Base-by-base conservation (phyloP, 2,797 vertebrate species). In the Glossophaga mutica region DNA sequence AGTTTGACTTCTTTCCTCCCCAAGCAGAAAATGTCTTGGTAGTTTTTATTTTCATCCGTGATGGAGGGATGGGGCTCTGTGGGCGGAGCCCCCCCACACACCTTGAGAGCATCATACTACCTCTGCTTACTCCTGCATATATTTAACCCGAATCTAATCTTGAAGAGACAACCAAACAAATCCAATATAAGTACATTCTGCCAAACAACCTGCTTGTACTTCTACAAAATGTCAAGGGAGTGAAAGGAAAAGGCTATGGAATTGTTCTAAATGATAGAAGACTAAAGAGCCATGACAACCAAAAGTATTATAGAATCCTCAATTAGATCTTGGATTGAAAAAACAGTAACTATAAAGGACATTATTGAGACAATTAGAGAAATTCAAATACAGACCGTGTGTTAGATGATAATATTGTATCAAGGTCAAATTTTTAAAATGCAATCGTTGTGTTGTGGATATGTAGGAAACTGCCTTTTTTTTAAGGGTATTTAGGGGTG, bases 101-200 rank as follows among this genome's bases (percentile, higher is more conserved):
- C 34, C 76, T 11, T 22, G 24, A 71, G 65, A 8, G 11, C n/a
- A 59, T 62, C 21, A 19, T 5, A 39, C 50, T 12, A 55, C 68
- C 19, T 87, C 21, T 18, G 42, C n/a, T 79, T 88, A 19, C 16
- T 73, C 39, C 48, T 94, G 26, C 90, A 89, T 70, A 70, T 55
- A 10, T 34, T 84, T 50, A 46, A 82, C n/a, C 37, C 50, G 73
- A 93, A 91, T 91, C 68, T 86, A 55, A 89, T 83, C 19, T 59
- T 70, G 32, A 95, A 10, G n/a, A 94, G 32, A 87, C 62, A 93
- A 65, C 32, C 42, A 90, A 62, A 89, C 32, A 95, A 93, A 94
- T 77, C 9, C 42, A 71, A 52, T 81, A 76, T 87, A 67, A 77
- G 39, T 48, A 6, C 9, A 76, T 77, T 87, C 34, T 92, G 32